Evolutionary conservation across 2,113 vertebrate genomes (phyloP), one percentile per base, ranked within the genome.

Genomic region (Vulpes vulpes): DNA sequence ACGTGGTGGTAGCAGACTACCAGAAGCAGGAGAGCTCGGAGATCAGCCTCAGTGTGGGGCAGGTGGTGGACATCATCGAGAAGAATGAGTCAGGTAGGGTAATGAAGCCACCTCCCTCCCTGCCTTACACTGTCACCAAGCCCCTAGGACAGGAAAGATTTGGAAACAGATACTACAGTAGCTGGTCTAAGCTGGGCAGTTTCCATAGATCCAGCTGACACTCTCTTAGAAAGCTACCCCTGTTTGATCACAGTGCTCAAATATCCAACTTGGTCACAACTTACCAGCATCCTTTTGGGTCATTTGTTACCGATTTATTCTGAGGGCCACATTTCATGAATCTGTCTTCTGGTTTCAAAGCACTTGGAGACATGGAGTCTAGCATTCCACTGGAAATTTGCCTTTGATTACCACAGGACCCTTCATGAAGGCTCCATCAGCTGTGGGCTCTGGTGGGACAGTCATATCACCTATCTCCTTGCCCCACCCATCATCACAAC

Each of bases 1-100:
- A 99, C 59, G 99, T 99, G 97, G 99, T 99, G 71, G 99, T 99
- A 88, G 99, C 99, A 0, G 98, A 99, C 98, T 99, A 99, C 86
- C 99, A 99, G 98, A 99, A 99, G 98, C 99, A 99, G 98, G 99
- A 99, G 98, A 99, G 99, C 98, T 99, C 99, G 0, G 99, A 99
- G 98, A 99, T 99, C 99, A 99, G 99, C 98, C 99, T 99, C 96
- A 98, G 98, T 12, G 99, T 99, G 97, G 99, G 99, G 59, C 99
- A 99, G 98, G 98, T 99, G 96, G 99, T 99, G 98, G 99, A 99
- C 96, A 99, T 99, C 98, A 99, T 99, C 79, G 99, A 99, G 99
- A 99, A 99, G 98, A 99, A 99, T 4, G 99, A 99, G 98, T 99
- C 99, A 86, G 99, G 99, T 99, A 98, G 98, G 98, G 91, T 30